Evolutionary conservation across 2,888 invertebrate genomes (phyloP).

Genomic region (Tromatobia lineatoria): DNA sequence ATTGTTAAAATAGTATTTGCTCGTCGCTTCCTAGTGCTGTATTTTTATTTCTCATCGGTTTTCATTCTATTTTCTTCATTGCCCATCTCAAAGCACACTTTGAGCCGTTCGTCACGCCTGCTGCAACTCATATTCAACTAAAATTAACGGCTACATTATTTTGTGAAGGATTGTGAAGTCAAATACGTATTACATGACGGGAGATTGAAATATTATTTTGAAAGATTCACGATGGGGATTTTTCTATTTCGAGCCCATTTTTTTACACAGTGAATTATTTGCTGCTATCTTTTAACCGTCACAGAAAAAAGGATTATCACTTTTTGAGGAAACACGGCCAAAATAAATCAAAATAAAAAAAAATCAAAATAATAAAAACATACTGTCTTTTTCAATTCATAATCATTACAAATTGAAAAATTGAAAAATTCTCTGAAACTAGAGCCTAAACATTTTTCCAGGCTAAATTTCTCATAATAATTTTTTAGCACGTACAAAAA

Average conservation of each 20-base stretch:
- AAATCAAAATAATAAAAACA: too few species aligned
- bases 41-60: not conserved
- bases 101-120: slow-evolving; percentile 7
- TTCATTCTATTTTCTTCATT: slow-evolving; percentile 4
- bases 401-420: too few species aligned
- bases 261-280: not conserved
- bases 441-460: too few species aligned
- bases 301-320: too few species aligned
- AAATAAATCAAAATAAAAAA: too few species aligned
- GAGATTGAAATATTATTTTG: not conserved
- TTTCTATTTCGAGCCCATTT: not conserved
- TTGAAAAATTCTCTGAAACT: too few species aligned
- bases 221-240: not conserved
- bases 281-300: too few species aligned
- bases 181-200: not conserved
- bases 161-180: not conserved
- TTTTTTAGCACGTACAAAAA: too few species aligned
- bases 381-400: too few species aligned
- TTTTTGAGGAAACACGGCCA: too few species aligned
- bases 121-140: not conserved
- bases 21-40: slow-evolving; percentile 5
- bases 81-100: not conserved
- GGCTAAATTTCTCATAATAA: too few species aligned
- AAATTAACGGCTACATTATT: not conserved
- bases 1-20: slow-evolving; percentile 41